Evolutionary conservation across 92 coral and sea anemone genomes (phyloP).

Genomic region (Metridium senile): DNA sequence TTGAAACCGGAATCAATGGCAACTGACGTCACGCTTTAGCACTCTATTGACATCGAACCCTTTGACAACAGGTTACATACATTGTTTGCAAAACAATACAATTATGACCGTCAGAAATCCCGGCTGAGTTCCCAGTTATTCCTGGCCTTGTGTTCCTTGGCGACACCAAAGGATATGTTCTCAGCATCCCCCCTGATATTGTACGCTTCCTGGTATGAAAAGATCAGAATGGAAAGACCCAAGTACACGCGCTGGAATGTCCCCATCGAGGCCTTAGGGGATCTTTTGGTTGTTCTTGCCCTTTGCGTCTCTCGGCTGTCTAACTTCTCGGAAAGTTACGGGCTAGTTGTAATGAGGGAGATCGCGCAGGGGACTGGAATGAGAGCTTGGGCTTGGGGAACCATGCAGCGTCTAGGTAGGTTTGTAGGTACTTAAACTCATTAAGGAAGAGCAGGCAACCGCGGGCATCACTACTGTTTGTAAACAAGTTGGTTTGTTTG

Average conservation of each 20-base stretch:
- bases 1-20: too few relatives aligned
- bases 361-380: too few relatives aligned
- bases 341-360: constrained; percentile 43
- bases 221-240: constrained; percentile 26
- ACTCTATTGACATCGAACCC: constrained; percentile 29
- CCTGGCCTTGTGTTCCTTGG: constrained; percentile 22
- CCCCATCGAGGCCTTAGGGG: constrained; percentile 25
- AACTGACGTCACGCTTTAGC: too few relatives aligned
- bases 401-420: constrained; percentile 35
- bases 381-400: constrained; percentile 38
- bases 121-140: constrained; percentile 10
- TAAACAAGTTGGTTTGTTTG: constrained; percentile 42
- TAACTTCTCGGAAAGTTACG: constrained; percentile 50
- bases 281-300: constrained; percentile 26
- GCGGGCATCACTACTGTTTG: constrained; percentile 53
- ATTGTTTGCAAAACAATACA: constrained; percentile 4
- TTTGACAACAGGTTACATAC: constrained; percentile 15
- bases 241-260: constrained; percentile 19
- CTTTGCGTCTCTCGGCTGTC: constrained; percentile 34
- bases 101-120: constrained; percentile 52
- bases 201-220: constrained; percentile 46
- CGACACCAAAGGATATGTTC: constrained; percentile 27
- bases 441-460: constrained; percentile 55
- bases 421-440: constrained; percentile 35
- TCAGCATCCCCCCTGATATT: constrained; percentile 35